phyloP scores from a whole-genome alignment of 2,888 invertebrate genomes.

The Onthophagus sagittarius region DNA sequence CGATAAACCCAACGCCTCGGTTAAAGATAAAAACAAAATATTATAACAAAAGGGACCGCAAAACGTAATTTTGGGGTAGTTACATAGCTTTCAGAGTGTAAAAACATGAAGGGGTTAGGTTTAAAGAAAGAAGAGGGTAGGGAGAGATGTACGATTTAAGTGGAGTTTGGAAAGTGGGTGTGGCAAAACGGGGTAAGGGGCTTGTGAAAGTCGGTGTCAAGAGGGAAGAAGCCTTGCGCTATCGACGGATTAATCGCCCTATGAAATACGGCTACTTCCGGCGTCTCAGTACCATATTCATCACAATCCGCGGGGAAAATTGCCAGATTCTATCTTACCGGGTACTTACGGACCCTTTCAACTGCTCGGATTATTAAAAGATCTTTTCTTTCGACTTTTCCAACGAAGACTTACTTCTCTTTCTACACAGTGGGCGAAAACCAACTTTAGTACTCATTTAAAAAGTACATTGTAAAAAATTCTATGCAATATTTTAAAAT shows the following conservation, averaged over 20 bases:
- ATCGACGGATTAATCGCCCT: conserved; percentile 37
- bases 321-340: conserved; percentile 9
- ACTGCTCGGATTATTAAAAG: background rate
- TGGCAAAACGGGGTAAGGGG: conserved; percentile 1
- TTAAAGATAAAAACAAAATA: background rate
- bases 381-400: background rate
- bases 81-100: background rate
- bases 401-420: background rate
- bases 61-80: background rate
- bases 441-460: background rate
- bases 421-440: background rate
- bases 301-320: conserved; percentile 12
- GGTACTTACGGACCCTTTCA: background rate
- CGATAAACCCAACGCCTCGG: background rate
- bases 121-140: background rate
- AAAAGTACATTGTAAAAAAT: too few species aligned
- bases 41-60: background rate
- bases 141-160: background rate
- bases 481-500: too few species aligned
- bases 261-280: conserved; percentile 37
- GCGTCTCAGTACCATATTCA: conserved; percentile 27
- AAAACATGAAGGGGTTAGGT: background rate
- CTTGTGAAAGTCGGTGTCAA: background rate
- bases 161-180: conserved; percentile 11
- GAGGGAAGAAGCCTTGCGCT: conserved; percentile 25